Conservation (phyloP, 2,797 vertebrate genomes). For the Odontamblyopus lacepedii region DNA sequence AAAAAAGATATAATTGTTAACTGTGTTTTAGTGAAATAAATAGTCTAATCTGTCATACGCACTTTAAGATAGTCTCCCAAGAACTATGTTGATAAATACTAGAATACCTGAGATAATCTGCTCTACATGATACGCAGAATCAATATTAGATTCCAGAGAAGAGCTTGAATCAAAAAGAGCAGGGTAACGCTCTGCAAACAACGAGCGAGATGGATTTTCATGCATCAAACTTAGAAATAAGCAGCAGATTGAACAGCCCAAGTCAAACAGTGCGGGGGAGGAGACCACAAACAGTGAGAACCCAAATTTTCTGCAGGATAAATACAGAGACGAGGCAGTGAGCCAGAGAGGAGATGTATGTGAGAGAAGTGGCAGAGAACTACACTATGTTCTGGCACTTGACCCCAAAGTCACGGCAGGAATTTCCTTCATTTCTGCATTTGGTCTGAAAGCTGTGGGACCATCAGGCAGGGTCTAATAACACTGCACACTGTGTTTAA, state of each 20-base stretch:
- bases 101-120: constrained; percentile 76
- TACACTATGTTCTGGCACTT: constrained; percentile 13
- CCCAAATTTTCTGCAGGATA: constrained; percentile 19
- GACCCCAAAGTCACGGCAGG: constrained; percentile 19
- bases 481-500: not conserved
- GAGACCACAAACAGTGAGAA: constrained; percentile 29
- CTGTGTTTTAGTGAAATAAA: too few relatives aligned
- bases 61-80: not conserved
- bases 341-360: constrained; percentile 36
- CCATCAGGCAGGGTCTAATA: not conserved
- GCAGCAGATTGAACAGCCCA: constrained; percentile 19
- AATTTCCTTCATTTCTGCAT: constrained; percentile 28
- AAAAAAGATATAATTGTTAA: too few relatives aligned
- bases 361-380: constrained; percentile 30
- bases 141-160: constrained; percentile 73
- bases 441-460: not conserved
- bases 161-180: constrained; percentile 77
- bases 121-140: constrained; percentile 60
- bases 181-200: constrained; percentile 77
- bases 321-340: constrained; percentile 38
- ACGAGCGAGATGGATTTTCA: constrained; percentile 23
- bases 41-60: too few relatives aligned
- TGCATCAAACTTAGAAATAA: constrained; percentile 32
- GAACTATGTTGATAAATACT: not conserved
- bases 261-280: constrained; percentile 29